Evolutionary conservation across 1,140 invertebrate species (phyloP).

Genomic region (Bombus waltoni): DNA sequence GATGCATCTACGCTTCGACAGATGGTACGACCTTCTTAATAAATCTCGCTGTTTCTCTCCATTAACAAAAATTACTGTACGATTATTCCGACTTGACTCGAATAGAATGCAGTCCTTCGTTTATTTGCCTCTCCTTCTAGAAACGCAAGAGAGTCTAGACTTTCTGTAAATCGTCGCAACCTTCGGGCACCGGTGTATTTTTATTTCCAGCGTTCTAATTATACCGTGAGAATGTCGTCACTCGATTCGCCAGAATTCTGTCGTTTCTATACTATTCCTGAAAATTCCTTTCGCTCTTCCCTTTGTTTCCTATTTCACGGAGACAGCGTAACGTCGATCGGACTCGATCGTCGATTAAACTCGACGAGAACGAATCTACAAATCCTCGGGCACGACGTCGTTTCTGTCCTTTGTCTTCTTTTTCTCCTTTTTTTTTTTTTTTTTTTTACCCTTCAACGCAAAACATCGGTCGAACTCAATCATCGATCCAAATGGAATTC

Average conservation of each 20-base stretch:
- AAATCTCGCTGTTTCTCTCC: background rate
- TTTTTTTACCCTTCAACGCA: no score
- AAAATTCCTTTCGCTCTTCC: background rate
- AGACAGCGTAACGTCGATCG: background rate
- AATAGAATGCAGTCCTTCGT: background rate
- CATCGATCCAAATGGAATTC: background rate
- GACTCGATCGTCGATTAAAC: background rate
- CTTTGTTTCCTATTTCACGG: background rate
- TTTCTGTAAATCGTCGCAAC: background rate
- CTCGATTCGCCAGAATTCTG: background rate
- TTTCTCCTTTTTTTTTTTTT: no score
- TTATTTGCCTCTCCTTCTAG: background rate
- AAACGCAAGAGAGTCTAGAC: background rate
- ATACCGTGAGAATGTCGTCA: background rate
- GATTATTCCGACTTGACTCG: background rate
- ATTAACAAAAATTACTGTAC: background rate
- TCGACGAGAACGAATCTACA: background rate
- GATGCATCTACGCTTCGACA: background rate
- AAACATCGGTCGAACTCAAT: no score
- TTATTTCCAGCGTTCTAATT: constrained; percentile 14
- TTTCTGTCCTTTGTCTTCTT: no score
- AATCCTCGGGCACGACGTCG: no score
- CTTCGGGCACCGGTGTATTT: background rate
- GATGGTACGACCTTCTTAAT: background rate
- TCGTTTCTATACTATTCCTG: background rate